Evolutionary conservation across 2,113 vertebrate genomes (phyloP).

Genomic region (Gallinago paraguaiae): DNA sequence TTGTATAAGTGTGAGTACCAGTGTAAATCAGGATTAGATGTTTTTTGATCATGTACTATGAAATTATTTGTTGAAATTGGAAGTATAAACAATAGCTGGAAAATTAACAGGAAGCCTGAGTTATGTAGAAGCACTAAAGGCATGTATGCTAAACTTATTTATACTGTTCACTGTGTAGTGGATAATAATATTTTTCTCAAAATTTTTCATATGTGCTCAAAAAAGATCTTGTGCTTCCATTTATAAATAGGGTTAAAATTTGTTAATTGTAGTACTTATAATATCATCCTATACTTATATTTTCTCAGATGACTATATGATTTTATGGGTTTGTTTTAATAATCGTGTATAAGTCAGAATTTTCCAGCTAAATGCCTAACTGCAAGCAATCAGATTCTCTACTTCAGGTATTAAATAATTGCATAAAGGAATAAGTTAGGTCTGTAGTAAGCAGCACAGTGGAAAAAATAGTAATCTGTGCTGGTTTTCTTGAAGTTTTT

Average conservation of each 20-base stretch:
- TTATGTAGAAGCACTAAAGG: not conserved
- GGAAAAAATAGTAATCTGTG: not conserved
- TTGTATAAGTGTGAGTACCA: not conserved
- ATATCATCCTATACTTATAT: not conserved
- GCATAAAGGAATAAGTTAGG: not conserved
- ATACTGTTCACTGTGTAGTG: not conserved
- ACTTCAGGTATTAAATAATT: not conserved
- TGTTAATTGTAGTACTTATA: not conserved
- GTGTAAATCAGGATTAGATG: not conserved
- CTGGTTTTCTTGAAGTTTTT: not conserved
- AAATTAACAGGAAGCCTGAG: not conserved
- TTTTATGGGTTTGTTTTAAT: not conserved
- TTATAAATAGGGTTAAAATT: not conserved
- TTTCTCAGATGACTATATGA: not conserved
- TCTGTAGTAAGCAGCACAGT: not conserved
- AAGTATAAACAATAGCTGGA: not conserved
- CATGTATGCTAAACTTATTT: not conserved
- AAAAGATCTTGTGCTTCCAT: not conserved
- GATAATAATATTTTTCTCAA: not conserved
- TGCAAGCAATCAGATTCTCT: not conserved
- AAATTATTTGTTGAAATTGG: not conserved
- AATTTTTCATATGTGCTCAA: not conserved
- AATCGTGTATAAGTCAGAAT: not conserved
- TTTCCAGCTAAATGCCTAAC: not conserved
- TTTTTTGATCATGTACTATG: not conserved